Conservation (phyloP, 2,888 invertebrate genomes). For the Acleris sparsana region DNA sequence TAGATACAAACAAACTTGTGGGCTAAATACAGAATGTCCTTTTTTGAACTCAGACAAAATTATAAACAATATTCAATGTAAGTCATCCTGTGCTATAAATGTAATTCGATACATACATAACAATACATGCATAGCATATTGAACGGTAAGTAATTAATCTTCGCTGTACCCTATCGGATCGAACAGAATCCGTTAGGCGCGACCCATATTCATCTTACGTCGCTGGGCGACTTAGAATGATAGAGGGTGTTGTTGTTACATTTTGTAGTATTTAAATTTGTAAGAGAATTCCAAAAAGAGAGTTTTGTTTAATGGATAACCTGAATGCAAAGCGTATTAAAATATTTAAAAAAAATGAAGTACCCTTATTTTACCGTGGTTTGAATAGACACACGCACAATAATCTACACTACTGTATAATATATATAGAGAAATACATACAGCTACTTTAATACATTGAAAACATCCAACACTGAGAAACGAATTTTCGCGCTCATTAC, state of each 20-base stretch:
- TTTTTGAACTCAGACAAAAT: too few species aligned
- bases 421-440: too few species aligned
- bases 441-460: too few species aligned
- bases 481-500: too few species aligned
- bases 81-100: not conserved
- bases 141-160: conserved; percentile 19
- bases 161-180: conserved; percentile 15
- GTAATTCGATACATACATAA: not conserved
- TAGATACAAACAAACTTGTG: too few species aligned
- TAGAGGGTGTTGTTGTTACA: conserved; percentile 13
- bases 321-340: not conserved
- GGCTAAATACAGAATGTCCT: too few species aligned
- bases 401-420: too few species aligned
- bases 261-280: not conserved
- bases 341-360: not conserved
- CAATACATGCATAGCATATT: not conserved
- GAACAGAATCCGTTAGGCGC: conserved; percentile 48
- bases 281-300: too few species aligned
- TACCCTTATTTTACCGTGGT: too few species aligned
- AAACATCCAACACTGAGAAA: too few species aligned
- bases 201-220: conserved; percentile 60
- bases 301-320: not conserved
- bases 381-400: too few species aligned
- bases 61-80: too few species aligned
- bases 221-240: conserved; percentile 45